A percentile compares a stretch with the other conserved stretches of the same genome.
Evolutionary conservation across 35 echinoderm and acorn worm genomes (phyloP).

Genomic region (Acanthaster planci): DNA sequence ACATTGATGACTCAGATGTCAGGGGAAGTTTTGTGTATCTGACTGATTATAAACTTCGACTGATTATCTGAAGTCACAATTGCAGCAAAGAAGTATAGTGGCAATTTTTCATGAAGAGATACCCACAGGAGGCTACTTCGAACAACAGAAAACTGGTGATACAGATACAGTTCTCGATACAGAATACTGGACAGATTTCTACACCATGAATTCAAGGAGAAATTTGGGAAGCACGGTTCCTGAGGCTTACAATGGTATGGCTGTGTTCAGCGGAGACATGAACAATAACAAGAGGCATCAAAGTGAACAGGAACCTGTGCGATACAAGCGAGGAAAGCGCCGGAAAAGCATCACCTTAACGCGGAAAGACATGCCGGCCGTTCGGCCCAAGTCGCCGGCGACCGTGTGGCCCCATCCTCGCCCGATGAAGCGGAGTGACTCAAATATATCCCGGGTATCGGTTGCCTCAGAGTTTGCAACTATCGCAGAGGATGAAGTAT

Average conservation of each 20-base stretch:
- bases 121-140: no score
- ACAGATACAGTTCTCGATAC: no score
- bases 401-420: not conserved
- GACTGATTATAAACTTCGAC: no score
- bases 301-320: not conserved
- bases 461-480: slow-evolving; percentile 8
- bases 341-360: slow-evolving; percentile 24
- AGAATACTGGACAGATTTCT: not conserved
- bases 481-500: not conserved
- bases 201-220: not conserved
- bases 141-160: no score
- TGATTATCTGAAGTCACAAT: no score
- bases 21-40: no score
- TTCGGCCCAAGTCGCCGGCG: not conserved
- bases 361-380: not conserved
- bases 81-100: no score
- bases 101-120: no score
- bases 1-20: no score
- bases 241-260: not conserved
- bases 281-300: not conserved
- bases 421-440: slow-evolving; percentile 16
- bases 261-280: not conserved
- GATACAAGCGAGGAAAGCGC: not conserved
- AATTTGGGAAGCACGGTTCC: not conserved
- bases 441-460: not conserved